A percentile compares a stretch with the other conserved stretches of the same genome.
Conservation (phyloP, 2,113 vertebrate genomes). For the Hydrochoerus hydrochaeris region DNA sequence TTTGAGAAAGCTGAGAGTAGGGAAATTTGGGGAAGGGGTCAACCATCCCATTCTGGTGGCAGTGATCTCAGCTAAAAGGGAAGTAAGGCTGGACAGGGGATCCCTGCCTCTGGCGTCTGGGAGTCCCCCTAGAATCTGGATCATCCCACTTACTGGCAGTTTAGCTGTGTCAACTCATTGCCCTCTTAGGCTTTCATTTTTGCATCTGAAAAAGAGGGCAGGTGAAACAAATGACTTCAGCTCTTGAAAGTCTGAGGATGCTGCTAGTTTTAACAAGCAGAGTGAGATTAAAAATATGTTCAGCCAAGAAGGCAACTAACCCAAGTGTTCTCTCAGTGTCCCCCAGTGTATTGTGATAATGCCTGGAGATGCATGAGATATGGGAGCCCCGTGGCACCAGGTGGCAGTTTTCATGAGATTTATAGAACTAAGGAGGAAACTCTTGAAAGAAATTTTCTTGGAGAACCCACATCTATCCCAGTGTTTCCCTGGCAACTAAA, state of each 20-base stretch:
- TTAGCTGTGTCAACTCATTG: background rate
- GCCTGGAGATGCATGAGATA: background rate
- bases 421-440: background rate
- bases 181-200: background rate
- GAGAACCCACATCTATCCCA: background rate
- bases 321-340: background rate
- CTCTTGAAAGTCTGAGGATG: background rate
- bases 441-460: background rate
- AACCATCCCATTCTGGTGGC: background rate
- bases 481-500: background rate
- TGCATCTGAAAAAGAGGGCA: background rate
- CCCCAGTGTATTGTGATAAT: background rate
- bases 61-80: background rate
- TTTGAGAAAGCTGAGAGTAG: background rate
- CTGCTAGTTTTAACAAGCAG: background rate
- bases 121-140: background rate
- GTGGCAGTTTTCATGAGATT: background rate
- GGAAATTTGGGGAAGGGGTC: background rate
- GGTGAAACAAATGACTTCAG: background rate
- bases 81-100: background rate
- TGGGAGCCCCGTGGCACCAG: background rate
- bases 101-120: background rate
- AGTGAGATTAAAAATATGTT: background rate
- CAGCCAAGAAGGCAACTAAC: background rate
- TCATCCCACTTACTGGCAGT: background rate